These are phyloP conservation scores for Pampus argenteus DNA, from an alignment of 2,797 vertebrate species.

Conservation along the genomic window DNA sequence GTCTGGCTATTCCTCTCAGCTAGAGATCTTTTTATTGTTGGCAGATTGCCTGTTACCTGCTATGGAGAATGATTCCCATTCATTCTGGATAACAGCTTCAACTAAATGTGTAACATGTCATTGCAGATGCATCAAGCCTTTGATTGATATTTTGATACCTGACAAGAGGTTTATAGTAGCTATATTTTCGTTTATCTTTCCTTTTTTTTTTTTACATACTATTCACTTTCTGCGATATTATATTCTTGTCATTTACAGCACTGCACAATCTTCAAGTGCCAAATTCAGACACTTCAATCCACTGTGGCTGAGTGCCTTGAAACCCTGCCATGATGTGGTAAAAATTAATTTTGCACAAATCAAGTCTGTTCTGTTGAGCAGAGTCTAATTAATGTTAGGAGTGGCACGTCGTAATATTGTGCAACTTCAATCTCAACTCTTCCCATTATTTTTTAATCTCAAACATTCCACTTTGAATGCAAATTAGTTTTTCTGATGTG, in stretches of 20 bases:
- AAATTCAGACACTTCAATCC: constrained; percentile 35
- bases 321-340: constrained; percentile 23
- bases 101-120: constrained; percentile 3
- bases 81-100: constrained; percentile 20
- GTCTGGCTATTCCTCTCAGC: constrained; percentile 33
- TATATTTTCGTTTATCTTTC: constrained; percentile 22
- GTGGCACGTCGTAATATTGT: constrained; percentile 17
- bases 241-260: constrained; percentile 15
- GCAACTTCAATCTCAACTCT: constrained; percentile 29
- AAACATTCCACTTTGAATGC: constrained; percentile 18
- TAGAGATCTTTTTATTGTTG: constrained; percentile 16
- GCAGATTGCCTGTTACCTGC: constrained; percentile 38
- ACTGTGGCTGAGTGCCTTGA: constrained; percentile 17
- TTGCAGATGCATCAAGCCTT: constrained; percentile 28
- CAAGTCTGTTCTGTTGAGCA: constrained; percentile 31
- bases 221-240: constrained; percentile 10
- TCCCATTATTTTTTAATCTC: not conserved
- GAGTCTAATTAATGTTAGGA: constrained; percentile 40
- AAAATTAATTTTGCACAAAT: constrained; percentile 47
- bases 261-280: constrained; percentile 23
- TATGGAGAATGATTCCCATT: constrained; percentile 11
- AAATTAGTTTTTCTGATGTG: constrained; percentile 23
- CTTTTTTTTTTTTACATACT: not conserved
- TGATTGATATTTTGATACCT: constrained; percentile 24
- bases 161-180: not conserved